A percentile compares a stretch with the other conserved stretches of the same genome.
These are phyloP conservation scores for Ormyrus labotus DNA, from an alignment of 2,888 invertebrate species.

Conservation along the genomic window DNA sequence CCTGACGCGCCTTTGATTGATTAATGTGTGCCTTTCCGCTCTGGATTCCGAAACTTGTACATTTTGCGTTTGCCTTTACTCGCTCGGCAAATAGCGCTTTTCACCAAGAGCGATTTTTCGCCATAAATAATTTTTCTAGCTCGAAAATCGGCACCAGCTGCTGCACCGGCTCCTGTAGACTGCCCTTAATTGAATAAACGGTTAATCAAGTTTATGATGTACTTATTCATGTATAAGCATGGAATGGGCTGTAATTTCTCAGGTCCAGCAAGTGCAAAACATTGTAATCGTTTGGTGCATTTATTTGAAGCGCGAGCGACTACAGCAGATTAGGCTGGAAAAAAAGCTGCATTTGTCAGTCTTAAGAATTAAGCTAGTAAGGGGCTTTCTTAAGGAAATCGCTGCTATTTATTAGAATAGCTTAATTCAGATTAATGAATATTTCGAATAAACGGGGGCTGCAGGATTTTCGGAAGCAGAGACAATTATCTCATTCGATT, in stretches of 20 bases:
- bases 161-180: neutral
- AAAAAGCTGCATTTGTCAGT: too few species aligned
- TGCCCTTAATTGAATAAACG: slow-evolving; percentile 53
- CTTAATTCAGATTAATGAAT: too few species aligned
- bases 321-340: too few species aligned
- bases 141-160: too few species aligned
- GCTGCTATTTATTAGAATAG: too few species aligned
- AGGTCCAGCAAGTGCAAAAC: neutral
- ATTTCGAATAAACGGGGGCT: too few species aligned
- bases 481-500: too few species aligned
- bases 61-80: neutral
- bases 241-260: slow-evolving; percentile 4
- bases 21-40: slow-evolving; percentile 6
- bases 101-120: too few species aligned
- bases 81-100: neutral
- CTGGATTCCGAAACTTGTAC: neutral
- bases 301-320: neutral
- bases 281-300: neutral
- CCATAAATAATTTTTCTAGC: too few species aligned
- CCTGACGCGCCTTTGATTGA: slow-evolving; percentile 17
- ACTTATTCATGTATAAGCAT: slow-evolving; percentile 22
- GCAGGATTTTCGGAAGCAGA: too few species aligned
- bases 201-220: slow-evolving; percentile 48
- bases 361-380: too few species aligned
- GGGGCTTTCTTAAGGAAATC: too few species aligned